Percentiles rank a stretch among this genome's conserved stretches.
Evolutionary conservation across 2,797 vertebrate genomes (phyloP).

Genomic region (Botia almorhae): DNA sequence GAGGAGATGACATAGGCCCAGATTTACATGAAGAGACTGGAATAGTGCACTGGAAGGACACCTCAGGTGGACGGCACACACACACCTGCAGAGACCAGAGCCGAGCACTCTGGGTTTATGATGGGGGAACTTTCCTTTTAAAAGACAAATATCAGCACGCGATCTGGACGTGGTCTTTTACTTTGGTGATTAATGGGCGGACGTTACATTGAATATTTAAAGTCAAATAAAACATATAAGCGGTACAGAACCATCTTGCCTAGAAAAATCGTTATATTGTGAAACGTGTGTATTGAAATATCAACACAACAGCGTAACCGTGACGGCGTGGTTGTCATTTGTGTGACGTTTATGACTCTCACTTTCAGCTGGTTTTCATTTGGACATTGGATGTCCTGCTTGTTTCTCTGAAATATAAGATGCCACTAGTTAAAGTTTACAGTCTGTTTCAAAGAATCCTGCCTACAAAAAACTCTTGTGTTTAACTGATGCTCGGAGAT

Average conservation of each 20-base stretch:
- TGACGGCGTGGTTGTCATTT: conserved; percentile 12
- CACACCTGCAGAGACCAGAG: conserved; percentile 17
- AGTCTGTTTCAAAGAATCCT: conserved; percentile 45
- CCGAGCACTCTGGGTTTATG: not conserved
- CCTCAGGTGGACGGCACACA: not conserved
- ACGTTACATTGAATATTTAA: no score
- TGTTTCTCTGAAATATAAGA: conserved; percentile 51
- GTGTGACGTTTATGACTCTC: conserved; percentile 27
- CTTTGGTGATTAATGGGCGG: no score
- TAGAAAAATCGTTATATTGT: no score
- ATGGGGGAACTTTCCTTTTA: not conserved
- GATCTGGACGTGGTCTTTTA: not conserved
- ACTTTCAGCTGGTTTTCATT: conserved; percentile 43
- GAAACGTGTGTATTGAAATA: not conserved
- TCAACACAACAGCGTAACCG: not conserved
- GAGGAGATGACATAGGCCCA: conserved; percentile 30
- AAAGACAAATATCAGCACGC: not conserved
- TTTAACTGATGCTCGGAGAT: conserved; percentile 33
- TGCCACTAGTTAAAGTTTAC: conserved; percentile 53
- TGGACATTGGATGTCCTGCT: conserved; percentile 29
- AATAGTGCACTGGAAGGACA: not conserved
- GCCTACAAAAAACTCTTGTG: conserved; percentile 15
- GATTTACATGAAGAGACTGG: not conserved
- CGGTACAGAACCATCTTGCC: no score
- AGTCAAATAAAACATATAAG: no score